Conservation (phyloP, 1,140 invertebrate species). For the Pristionchus pacificus region DNA sequence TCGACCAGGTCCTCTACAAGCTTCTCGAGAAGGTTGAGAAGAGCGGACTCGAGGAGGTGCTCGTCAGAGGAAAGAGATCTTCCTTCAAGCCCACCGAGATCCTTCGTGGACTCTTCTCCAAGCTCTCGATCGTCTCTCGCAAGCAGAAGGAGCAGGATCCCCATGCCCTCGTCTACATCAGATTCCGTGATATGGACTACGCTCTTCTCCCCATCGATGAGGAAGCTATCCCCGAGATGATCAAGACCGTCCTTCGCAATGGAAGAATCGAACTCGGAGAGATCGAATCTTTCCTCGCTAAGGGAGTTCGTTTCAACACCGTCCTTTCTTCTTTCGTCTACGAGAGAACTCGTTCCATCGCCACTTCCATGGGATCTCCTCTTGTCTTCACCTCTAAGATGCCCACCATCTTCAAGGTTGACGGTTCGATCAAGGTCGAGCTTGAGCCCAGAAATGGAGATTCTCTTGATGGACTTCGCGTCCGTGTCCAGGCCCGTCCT, state of each 20-base stretch:
- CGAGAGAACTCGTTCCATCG: constrained; percentile 38
- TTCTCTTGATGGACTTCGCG: constrained; percentile 22
- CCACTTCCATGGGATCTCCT: constrained; percentile 44
- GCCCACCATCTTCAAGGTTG: constrained; percentile 34
- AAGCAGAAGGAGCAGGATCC: constrained; percentile 21
- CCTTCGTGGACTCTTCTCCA: constrained; percentile 28
- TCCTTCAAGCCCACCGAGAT: constrained; percentile 20
- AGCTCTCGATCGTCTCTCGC: constrained; percentile 37
- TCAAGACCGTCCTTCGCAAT: constrained; percentile 27
- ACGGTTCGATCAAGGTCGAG: constrained; percentile 38
- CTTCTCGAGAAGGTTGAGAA: constrained; percentile 31
- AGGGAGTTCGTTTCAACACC: constrained; percentile 19
- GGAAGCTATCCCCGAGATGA: constrained; percentile 23
- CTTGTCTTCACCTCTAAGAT: constrained; percentile 32
- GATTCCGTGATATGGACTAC: constrained; percentile 29
- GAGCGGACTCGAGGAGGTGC: constrained; percentile 25
- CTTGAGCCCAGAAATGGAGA: constrained; percentile 31
- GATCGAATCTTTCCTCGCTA: constrained; percentile 22
- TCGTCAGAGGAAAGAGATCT: constrained; percentile 32
- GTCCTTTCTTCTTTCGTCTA: constrained; percentile 30
- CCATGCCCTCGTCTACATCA: constrained; percentile 40
- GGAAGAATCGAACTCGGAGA: constrained; percentile 21
- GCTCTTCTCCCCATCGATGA: constrained; percentile 32
- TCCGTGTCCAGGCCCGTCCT: constrained; percentile 25
- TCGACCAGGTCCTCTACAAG: constrained; percentile 34